Percentiles rank a stretch among this genome's conserved stretches.
Evolutionary conservation across 30 jellyfish, hydroid and myxozoan genomes (phyloP).

Genomic region (Hydractinia echinata): DNA sequence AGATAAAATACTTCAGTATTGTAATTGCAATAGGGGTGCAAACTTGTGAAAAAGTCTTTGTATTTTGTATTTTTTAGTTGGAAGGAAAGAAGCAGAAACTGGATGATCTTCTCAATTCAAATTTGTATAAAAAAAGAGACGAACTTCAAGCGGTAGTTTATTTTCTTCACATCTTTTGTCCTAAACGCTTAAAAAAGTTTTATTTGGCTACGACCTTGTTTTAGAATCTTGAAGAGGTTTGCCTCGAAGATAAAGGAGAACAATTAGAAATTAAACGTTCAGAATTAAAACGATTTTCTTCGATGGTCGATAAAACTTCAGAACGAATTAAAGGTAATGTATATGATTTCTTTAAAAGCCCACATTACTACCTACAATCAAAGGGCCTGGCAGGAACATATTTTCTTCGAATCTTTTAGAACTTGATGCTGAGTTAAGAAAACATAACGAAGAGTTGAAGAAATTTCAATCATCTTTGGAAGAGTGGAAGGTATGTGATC

Average conservation of each 20-base stretch:
- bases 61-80: slow-evolving; percentile 35
- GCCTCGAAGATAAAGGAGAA: slow-evolving; percentile 68
- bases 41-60: too few relatives aligned
- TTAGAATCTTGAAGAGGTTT: slow-evolving; percentile 80
- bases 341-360: not conserved
- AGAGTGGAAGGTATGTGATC: slow-evolving; percentile 55
- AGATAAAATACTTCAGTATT: too few relatives aligned
- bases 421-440: slow-evolving; percentile 34
- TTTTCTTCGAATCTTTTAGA: slow-evolving; percentile 37
- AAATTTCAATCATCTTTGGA: slow-evolving; percentile 46
- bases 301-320: slow-evolving; percentile 43
- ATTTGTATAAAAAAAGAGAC: slow-evolving; percentile 59
- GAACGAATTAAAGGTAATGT: slow-evolving; percentile 20
- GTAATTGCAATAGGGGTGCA: too few relatives aligned
- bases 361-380: too few relatives aligned
- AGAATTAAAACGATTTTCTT: slow-evolving; percentile 60
- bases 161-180: not conserved
- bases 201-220: not conserved
- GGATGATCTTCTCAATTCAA: slow-evolving; percentile 60
- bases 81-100: slow-evolving; percentile 71
- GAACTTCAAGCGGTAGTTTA: slow-evolving; percentile 61
- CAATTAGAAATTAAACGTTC: slow-evolving; percentile 57
- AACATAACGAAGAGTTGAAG: slow-evolving; percentile 31
- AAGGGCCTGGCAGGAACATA: too few relatives aligned
- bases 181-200: not conserved